Base-by-base conservation (phyloP, 2,888 invertebrate genomes). In the Volucella bombylans region DNA sequence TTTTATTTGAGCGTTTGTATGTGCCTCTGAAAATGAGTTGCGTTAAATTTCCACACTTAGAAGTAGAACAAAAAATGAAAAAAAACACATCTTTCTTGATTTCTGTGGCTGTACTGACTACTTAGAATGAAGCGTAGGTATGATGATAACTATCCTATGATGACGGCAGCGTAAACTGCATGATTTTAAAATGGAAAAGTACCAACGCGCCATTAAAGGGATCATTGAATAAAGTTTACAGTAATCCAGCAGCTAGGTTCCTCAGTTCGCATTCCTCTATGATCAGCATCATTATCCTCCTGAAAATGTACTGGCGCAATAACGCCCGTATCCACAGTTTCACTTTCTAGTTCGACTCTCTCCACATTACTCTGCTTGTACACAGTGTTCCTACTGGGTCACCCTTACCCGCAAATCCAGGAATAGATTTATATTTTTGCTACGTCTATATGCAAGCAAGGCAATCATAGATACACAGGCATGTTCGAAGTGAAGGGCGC, bases 201-300 rank as follows among this genome's bases (percentile, higher is more conserved):
- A 85, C 71, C 81, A 59, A 38, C 62, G 76, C 52, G 3, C 85
- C 76, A 85, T 85, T 81, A 80, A 85, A 81, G 65, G 76, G 76
- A 76, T 81, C 76, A 80, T 85, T 85, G 85, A 85, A 81, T 85
- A 72, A 81, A 76, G 74, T 85, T 81, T 72, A 76, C 80, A 62
- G 71, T 85, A 80, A 76, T 85, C 74, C 69, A 59, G 31, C 31
- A 31, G 55, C 72, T 47, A 39, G 47, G 59, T 59, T 43, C 55
- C n/a, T 10, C 65, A n/a, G 31, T 31, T 31, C 31, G 31, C 31
- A 31, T 31, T 14, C 23, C 61, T 23, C 54, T 45, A 43, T 14
- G 10, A 54, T 49, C 57, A 57, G 69, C 50, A 62, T 76, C 74
- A 85, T 80, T 77, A 81, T 73, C 71, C 74, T 45, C 4, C 74